Percentiles rank a stretch among this genome's conserved stretches.
These are phyloP conservation scores for Acanthopleura granulata DNA, from an alignment of 2,888 invertebrate genomes.

Conservation along the genomic window DNA sequence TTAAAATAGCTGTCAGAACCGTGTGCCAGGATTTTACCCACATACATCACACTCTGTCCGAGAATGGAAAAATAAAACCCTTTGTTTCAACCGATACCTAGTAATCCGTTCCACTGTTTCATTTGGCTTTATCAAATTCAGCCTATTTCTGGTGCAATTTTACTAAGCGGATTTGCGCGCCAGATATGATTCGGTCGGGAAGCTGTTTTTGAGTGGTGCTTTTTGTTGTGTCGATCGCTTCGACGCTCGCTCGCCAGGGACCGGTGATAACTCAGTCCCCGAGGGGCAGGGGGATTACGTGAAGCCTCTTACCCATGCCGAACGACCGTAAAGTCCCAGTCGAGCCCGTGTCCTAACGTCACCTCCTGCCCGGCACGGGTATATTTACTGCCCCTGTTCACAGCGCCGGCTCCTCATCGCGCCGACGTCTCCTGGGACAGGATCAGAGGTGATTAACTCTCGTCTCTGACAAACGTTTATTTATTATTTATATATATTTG, in stretches of 20 bases:
- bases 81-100: background rate
- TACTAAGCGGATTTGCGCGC: background rate
- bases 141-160: background rate
- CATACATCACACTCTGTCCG: no score
- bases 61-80: background rate
- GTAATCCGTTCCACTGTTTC: background rate
- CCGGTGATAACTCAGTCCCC: background rate
- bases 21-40: background rate
- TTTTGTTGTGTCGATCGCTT: background rate
- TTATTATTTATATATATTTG: slow-evolving; percentile 15
- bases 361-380: no score
- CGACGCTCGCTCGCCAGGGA: background rate
- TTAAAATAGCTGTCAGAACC: background rate
- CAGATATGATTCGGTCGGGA: background rate
- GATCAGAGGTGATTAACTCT: slow-evolving; percentile 8
- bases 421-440: background rate
- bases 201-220: slow-evolving; percentile 7
- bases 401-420: no score
- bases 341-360: no score
- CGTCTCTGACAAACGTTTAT: slow-evolving; percentile 5
- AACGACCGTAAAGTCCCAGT: background rate
- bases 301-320: background rate
- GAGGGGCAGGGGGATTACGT: background rate
- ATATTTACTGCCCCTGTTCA: no score
- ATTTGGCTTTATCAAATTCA: slow-evolving; percentile 7